Base-by-base conservation (phyloP, 2,888 invertebrate genomes). In the Agrenia bidenticulata region DNA sequence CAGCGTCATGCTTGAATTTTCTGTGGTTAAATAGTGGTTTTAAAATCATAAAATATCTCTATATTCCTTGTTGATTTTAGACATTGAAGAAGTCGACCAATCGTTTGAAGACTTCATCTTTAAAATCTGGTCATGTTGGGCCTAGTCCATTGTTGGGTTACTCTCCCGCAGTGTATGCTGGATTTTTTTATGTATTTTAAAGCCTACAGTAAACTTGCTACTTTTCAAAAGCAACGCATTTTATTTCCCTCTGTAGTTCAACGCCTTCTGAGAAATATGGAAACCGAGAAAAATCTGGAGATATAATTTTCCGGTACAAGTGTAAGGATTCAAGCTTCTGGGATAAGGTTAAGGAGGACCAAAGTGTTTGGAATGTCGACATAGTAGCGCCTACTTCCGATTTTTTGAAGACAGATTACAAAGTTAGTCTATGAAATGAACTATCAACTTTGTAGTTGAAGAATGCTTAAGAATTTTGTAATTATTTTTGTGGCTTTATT, bases 251-350 rank as follows among this genome's bases (percentile, higher is more conserved):
- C 19, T 21, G 21, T 37, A 57, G 56, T 17, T 27, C 9, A 13
- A n/a, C 4, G 2, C 13, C 4, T 41, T 58, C 58, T 19, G 58
- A 58, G 42, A 58, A 58, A 19, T 82, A 81, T 77, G 77, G 76
- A 27, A 76, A 77, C 9, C 75, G 82, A 23, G 81, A 80, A 37
- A 86, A 85, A 76, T 83, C 85, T 49, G 88, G 89, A 1, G 84
- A 86, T 59, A 83, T 86, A 15, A 83, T 88, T 23, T 84, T 68
- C n/a, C 66, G 66, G 7, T 74, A 70, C 58, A 73, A 73, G 54
- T 69, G 68, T 56, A 66, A 66, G 50, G 73, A 73, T 45, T 69
- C 70, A 1, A 61, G 65, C 2, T 62, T 63, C 24, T 74, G 74
- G 74, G 64, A 50, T 50, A 32, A 50, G 5, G 24, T 19, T n/a